These are phyloP conservation scores for Molorchus minor DNA, from an alignment of 2,888 invertebrate genomes.

Conservation along the genomic window DNA sequence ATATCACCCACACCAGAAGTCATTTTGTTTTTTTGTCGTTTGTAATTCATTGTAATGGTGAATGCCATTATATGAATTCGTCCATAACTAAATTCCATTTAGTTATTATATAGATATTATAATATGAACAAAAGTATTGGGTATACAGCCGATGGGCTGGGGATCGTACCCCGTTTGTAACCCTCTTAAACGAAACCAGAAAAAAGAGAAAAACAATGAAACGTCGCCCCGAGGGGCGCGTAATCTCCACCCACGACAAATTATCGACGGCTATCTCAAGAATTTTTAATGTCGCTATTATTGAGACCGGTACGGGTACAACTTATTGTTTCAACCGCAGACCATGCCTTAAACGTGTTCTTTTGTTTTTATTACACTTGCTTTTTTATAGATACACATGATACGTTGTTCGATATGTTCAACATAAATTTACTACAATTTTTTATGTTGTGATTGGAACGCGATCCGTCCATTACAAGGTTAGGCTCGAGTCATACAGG, in stretches of 20 bases:
- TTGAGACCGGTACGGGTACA: conserved; percentile 39
- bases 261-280: conserved; percentile 56
- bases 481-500: no score
- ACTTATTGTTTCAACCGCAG: conserved; percentile 35
- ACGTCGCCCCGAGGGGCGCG: conserved; percentile 48
- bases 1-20: no score
- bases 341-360: conserved; percentile 34
- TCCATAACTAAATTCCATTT: no score
- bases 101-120: no score
- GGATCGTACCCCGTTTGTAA: no score
- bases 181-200: no score
- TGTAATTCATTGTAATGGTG: no score
- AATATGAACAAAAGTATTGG: no score
- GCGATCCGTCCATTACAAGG: no score
- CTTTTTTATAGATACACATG: conserved; percentile 18
- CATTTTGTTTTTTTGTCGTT: no score
- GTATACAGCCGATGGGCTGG: no score
- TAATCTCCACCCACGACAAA: conserved; percentile 55
- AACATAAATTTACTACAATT: conserved; percentile 23
- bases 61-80: no score
- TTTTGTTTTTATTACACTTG: conserved; percentile 34
- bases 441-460: conserved; percentile 11
- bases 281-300: conserved; percentile 61
- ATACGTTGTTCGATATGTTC: conserved; percentile 12
- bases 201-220: conserved; percentile 18